Conservation (phyloP, 1,140 invertebrate genomes). For the Lutraria rhynchaena region DNA sequence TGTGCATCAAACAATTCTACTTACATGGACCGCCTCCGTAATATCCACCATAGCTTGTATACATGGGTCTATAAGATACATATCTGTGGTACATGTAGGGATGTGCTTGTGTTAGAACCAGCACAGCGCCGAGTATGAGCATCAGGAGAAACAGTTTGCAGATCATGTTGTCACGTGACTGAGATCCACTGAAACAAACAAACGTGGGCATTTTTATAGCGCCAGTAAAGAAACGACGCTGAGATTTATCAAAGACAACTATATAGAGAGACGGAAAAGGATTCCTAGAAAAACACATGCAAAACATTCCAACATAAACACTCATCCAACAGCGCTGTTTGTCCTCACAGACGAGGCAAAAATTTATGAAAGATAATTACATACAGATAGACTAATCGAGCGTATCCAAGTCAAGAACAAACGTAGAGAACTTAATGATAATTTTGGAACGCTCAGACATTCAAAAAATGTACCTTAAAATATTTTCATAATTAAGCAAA, state of each 20-base stretch:
- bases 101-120: not conserved
- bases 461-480: too few species aligned
- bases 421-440: too few species aligned
- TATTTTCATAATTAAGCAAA: too few species aligned
- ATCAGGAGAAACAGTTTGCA: not conserved
- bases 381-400: too few species aligned
- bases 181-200: not conserved
- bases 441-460: too few species aligned
- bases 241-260: not conserved
- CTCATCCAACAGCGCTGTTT: not conserved
- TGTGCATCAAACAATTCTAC: conserved; percentile 1
- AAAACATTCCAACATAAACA: not conserved
- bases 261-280: not conserved
- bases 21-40: conserved; percentile 8
- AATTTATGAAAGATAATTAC: too few species aligned
- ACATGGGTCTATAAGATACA: not conserved
- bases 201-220: not conserved
- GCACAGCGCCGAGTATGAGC: not conserved
- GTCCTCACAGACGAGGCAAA: not conserved
- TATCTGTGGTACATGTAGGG: conserved; percentile 6
- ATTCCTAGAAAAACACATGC: not conserved
- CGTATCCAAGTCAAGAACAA: too few species aligned
- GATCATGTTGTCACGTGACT: not conserved
- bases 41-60: not conserved
- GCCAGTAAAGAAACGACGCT: not conserved